These are phyloP conservation scores for Aphis craccivora DNA, from an alignment of 1,140 invertebrate species.

Conservation along the genomic window DNA sequence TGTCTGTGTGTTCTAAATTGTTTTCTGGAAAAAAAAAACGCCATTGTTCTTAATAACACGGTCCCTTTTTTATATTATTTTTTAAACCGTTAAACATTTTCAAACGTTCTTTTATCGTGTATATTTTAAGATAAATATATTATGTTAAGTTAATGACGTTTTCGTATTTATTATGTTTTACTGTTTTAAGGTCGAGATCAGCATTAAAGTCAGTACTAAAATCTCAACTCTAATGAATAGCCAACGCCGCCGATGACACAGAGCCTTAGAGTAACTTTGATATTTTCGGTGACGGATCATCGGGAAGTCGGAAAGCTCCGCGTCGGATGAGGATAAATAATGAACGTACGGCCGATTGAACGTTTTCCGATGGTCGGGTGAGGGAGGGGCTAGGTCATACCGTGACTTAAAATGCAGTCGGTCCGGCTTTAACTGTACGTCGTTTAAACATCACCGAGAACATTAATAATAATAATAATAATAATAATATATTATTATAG, in stretches of 20 bases:
- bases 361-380: background rate
- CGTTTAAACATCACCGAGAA: background rate
- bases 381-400: background rate
- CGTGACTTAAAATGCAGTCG: background rate
- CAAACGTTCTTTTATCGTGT: background rate
- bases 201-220: background rate
- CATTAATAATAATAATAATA: background rate
- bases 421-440: background rate
- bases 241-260: no score
- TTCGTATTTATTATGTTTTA: no score
- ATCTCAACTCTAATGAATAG: background rate
- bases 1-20: background rate
- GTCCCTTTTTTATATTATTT: background rate
- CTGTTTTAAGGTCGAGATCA: no score
- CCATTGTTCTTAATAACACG: background rate
- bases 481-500: background rate
- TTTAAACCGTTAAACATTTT: background rate
- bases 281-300: background rate
- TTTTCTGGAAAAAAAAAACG: background rate
- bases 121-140: background rate
- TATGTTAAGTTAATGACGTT: no score
- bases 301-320: no score
- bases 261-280: background rate
- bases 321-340: background rate
- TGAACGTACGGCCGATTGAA: background rate